Conservation (phyloP, 2,888 invertebrate genomes). For the Xylota sylvarum region DNA sequence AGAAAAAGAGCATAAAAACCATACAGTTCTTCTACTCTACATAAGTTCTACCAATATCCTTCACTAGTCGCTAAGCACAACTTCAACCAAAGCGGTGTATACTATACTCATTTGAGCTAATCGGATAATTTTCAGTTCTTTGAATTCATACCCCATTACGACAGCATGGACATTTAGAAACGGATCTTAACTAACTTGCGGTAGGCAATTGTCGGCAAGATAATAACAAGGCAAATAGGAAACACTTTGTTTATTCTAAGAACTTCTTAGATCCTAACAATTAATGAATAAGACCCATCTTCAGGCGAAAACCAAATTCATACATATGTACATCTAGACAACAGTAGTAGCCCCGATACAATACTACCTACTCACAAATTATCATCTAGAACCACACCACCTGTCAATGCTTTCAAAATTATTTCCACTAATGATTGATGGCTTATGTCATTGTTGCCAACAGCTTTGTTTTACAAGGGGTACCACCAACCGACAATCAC, state of each 20-base stretch:
- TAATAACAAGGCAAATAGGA: neutral
- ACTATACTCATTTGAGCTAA: too few relatives aligned
- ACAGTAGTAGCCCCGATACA: neutral
- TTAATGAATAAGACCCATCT: neutral
- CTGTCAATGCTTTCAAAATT: slow-evolving; percentile 39
- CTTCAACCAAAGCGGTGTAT: too few relatives aligned
- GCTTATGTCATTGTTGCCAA: slow-evolving; percentile 46
- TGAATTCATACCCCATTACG: neutral
- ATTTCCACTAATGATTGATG: slow-evolving; percentile 60
- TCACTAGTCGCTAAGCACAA: too few relatives aligned
- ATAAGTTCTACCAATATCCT: too few relatives aligned
- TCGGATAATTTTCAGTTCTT: neutral
- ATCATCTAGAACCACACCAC: slow-evolving; percentile 5
- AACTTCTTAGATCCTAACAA: neutral
- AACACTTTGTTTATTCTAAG: neutral
- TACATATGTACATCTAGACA: neutral
- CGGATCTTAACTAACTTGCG: neutral
- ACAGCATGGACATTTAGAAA: neutral
- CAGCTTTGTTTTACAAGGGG: slow-evolving; percentile 36
- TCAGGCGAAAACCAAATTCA: neutral
- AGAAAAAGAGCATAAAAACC: neutral
- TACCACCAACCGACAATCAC: slow-evolving; percentile 18
- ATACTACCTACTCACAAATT: neutral
- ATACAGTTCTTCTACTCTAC: too few relatives aligned
- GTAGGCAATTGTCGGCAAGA: neutral